Percentiles rank a stretch among this genome's conserved stretches.
phyloP scores from a whole-genome alignment of 1,140 invertebrate species.

The Leptestheria dahalacensis region DNA sequence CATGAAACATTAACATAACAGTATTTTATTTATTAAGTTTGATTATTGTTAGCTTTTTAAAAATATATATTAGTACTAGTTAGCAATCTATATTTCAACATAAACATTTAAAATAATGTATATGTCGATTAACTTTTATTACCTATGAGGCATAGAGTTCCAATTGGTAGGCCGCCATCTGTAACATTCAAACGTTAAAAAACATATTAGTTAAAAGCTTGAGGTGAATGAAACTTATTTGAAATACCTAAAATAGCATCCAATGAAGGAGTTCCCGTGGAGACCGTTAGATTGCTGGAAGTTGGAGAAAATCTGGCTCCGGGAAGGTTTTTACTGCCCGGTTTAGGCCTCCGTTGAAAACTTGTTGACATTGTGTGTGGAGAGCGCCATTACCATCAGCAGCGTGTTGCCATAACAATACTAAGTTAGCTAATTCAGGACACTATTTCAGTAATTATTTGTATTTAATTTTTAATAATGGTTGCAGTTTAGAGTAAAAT shows the following conservation, averaged over 20 bases:
- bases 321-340: not conserved
- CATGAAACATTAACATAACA: not conserved
- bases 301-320: not conserved
- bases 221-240: not conserved
- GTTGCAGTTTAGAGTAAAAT: no score
- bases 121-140: not conserved
- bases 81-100: no score
- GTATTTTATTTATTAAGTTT: no score
- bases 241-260: not conserved
- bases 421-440: not conserved
- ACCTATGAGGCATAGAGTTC: slow-evolving; percentile 2
- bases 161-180: slow-evolving; percentile 6
- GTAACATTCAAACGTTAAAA: not conserved
- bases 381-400: no score
- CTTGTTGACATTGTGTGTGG: slow-evolving; percentile 3
- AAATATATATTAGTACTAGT: no score
- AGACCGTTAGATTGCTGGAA: not conserved
- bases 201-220: not conserved
- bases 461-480: no score
- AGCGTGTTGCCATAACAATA: not conserved
- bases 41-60: no score
- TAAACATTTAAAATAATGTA: no score
- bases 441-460: not conserved
- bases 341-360: slow-evolving; percentile 1
- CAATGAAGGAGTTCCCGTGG: not conserved